These are phyloP conservation scores for Dione juno DNA, from an alignment of 2,888 invertebrate species.

Conservation along the genomic window DNA sequence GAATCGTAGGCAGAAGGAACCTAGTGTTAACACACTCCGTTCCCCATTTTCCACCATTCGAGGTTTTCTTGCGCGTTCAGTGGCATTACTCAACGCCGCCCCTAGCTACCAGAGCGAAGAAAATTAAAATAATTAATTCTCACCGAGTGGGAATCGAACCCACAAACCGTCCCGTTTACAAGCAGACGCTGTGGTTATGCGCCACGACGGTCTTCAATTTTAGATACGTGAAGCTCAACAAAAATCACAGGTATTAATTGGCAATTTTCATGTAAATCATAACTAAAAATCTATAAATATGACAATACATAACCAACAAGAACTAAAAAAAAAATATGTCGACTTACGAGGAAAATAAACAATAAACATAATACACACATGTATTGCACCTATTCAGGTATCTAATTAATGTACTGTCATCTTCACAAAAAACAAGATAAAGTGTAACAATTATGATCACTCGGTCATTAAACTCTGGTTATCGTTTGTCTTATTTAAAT, in stretches of 20 bases:
- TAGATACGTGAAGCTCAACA: slow-evolving; percentile 19
- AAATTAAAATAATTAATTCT: too few species aligned
- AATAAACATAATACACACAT: neutral
- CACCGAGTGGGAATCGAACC: too few species aligned
- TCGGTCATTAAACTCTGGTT: slow-evolving; percentile 62
- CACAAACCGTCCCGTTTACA: too few species aligned
- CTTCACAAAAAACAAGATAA: neutral
- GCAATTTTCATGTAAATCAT: neutral
- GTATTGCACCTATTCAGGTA: neutral
- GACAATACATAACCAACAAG: neutral
- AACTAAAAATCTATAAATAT: slow-evolving; percentile 3
- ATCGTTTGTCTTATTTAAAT: slow-evolving; percentile 59
- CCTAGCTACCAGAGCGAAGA: too few species aligned
- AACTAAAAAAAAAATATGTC: neutral
- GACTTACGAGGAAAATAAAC: neutral
- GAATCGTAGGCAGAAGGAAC: too few species aligned
- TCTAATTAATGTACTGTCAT: slow-evolving; percentile 1
- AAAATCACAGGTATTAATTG: slow-evolving; percentile 9
- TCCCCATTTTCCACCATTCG: too few species aligned
- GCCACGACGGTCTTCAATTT: too few species aligned
- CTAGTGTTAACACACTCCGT: too few species aligned
- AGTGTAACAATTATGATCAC: neutral
- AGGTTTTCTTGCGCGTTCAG: too few species aligned
- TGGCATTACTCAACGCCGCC: too few species aligned
- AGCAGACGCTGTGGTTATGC: too few species aligned